Base-by-base conservation (phyloP, 2,113 vertebrate species). In the Puffinus mauretanicus region DNA sequence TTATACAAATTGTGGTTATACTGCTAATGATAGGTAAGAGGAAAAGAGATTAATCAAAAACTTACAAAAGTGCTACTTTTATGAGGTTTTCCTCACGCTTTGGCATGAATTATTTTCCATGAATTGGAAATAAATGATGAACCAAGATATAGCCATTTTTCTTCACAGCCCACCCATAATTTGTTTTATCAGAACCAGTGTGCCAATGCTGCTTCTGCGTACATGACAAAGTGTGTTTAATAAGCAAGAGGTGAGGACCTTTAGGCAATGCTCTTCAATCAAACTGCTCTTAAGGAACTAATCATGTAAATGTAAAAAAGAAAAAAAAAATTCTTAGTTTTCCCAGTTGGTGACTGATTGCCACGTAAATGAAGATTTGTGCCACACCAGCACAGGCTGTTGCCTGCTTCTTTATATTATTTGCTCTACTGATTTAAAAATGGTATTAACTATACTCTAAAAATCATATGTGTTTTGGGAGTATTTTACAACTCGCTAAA, bases 261-360 rank as follows among this genome's bases (percentile, higher is more conserved):
- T 91, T 82, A 86, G 96, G 90, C 82, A 60, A 30, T 7, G 52
- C 89, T 97, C 94, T 91, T 98, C 96, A 97, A 86, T 98, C 97
- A 97, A 58, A 92, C 21, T 11, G 55, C 95, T 86, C 90, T 21
- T 94, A 93, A 95, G 93, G 88, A 86, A 85, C 96, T 97, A 90
- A 98, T 96, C 87, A 95, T 94, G 90, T 89, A 93, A 94, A 96
- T 94, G 78, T 72, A 40, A 34, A 58, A 64, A 82, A 38, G 7
- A 40, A 55, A 19, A 36, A 18, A 13, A 13, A 29, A 4, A 20
- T 3, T 44, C 55, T 54, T 36, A 20, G 57, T 86, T 78, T 24
- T 88, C 40, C 62, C 81, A 44, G 77, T 38, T 86, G 73, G 71
- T 79, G 96, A 82, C 30, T 49, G 95, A 94, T 97, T 94, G 93